phyloP scores from a whole-genome alignment of 1,140 invertebrate genomes.

The Paracyclopina nana region DNA sequence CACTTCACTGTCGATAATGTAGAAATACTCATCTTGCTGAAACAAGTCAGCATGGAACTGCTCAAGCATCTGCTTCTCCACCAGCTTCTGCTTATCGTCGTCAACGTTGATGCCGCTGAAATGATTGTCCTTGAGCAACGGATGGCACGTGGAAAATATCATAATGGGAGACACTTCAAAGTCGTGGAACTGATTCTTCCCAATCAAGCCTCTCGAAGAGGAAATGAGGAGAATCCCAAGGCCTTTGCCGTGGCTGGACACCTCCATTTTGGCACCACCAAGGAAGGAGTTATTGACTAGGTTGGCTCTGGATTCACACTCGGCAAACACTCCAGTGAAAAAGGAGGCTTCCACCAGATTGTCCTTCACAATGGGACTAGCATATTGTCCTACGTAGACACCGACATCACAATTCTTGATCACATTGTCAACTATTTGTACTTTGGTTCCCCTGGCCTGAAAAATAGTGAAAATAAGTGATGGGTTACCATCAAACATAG shows the following conservation, averaged over 20 bases:
- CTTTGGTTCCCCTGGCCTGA: neutral
- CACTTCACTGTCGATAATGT: neutral
- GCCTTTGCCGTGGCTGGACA: neutral
- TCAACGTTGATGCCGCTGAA: neutral
- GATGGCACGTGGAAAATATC: neutral
- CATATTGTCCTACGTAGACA: neutral
- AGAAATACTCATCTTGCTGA: neutral
- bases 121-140: neutral
- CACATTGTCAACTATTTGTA: neutral
- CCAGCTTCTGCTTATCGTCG: neutral
- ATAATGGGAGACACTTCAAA: neutral
- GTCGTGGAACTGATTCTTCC: neutral
- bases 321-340: neutral
- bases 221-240: neutral
- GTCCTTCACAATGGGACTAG: neutral
- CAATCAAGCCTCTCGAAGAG: neutral
- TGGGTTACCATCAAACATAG: neutral
- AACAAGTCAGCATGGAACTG: neutral
- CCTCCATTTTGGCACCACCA: neutral
- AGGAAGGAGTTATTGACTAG: neutral
- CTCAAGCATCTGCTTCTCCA: neutral
- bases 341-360: neutral
- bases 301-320: neutral
- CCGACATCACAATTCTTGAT: neutral
- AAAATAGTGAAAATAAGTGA: neutral